Evolutionary conservation across 2,888 invertebrate species (phyloP).

Genomic region (Merodon equestris): DNA sequence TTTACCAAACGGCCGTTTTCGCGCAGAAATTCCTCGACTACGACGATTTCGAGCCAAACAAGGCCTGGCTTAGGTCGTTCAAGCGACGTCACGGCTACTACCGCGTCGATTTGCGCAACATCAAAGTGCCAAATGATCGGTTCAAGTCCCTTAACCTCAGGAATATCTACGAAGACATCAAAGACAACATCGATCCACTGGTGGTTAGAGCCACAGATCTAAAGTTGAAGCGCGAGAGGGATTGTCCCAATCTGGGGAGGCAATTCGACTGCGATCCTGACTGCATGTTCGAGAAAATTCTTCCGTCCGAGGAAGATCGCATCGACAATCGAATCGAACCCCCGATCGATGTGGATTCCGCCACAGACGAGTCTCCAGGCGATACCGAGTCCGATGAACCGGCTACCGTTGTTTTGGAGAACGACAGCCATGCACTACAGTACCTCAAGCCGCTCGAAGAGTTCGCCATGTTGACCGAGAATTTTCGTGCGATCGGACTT

Average conservation of each 20-base stretch:
- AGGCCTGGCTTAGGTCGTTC: slow-evolving; percentile 56
- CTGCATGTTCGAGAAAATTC: too few species aligned
- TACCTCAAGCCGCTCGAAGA: slow-evolving; percentile 76
- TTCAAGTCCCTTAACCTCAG: slow-evolving; percentile 49
- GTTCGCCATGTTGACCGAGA: slow-evolving; percentile 75
- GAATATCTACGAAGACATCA: slow-evolving; percentile 55
- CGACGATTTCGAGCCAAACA: slow-evolving; percentile 58
- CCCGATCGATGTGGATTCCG: slow-evolving; percentile 24
- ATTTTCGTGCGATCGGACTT: slow-evolving; percentile 77
- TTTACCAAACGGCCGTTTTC: slow-evolving; percentile 37
- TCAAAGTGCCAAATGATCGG: slow-evolving; percentile 27
- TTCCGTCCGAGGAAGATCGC: slow-evolving; percentile 22
- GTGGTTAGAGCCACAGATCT: slow-evolving; percentile 32
- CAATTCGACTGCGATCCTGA: too few species aligned
- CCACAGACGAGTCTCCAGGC: slow-evolving; percentile 42
- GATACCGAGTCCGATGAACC: slow-evolving; percentile 32
- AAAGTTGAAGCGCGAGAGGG: slow-evolving; percentile 17
- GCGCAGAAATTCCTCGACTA: slow-evolving; percentile 58
- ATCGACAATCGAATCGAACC: slow-evolving; percentile 18
- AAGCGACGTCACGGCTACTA: slow-evolving; percentile 58
- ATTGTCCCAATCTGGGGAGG: not conserved
- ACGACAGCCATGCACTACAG: slow-evolving; percentile 72
- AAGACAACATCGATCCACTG: slow-evolving; percentile 31
- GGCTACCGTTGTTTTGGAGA: slow-evolving; percentile 32
- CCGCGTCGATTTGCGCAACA: slow-evolving; percentile 32